Percentiles rank a stretch among this genome's conserved stretches.
phyloP scores from a whole-genome alignment of 2,113 vertebrate genomes.

The Heterochromis multidens region DNA sequence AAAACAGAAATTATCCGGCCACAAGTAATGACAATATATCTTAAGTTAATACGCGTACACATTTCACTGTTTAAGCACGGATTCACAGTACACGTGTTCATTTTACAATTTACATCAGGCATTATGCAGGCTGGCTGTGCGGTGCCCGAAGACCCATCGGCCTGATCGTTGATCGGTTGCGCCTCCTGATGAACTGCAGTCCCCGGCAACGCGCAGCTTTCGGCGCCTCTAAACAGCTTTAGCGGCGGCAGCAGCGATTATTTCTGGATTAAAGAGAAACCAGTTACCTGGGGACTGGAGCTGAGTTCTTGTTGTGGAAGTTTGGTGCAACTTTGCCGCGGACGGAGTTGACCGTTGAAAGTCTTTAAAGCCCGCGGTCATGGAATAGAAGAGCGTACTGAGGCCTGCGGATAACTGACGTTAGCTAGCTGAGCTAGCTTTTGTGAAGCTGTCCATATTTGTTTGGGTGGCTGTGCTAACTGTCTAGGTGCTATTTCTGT shows the following conservation, averaged over 20 bases:
- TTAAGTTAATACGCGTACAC: not conserved
- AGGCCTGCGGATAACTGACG: conserved; percentile 40
- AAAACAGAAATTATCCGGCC: not conserved
- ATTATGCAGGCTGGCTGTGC: conserved; percentile 69
- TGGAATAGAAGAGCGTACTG: conserved; percentile 44
- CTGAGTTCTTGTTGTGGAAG: not conserved
- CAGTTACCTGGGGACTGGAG: not conserved
- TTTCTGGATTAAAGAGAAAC: conserved; percentile 36
- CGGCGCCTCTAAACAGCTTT: not conserved
- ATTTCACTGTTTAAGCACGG: not conserved
- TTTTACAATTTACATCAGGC: conserved; percentile 66
- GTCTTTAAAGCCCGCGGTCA: conserved; percentile 17
- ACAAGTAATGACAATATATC: not conserved
- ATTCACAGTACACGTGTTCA: fast-evolving
- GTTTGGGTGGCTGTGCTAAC: conserved; percentile 52
- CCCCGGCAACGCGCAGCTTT: conserved; percentile 28
- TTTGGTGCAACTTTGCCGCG: conserved; percentile 21
- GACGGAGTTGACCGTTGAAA: not conserved
- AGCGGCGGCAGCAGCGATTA: not conserved
- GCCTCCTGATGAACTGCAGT: conserved; percentile 38
- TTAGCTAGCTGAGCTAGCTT: conserved; percentile 49
- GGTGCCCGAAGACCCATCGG: conserved; percentile 65
- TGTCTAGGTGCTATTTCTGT: conserved; percentile 45
- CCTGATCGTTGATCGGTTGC: conserved; percentile 46
- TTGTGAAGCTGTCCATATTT: conserved; percentile 12